Base-by-base conservation (phyloP, 2,113 vertebrate genomes). In the Anser cygnoides region DNA sequence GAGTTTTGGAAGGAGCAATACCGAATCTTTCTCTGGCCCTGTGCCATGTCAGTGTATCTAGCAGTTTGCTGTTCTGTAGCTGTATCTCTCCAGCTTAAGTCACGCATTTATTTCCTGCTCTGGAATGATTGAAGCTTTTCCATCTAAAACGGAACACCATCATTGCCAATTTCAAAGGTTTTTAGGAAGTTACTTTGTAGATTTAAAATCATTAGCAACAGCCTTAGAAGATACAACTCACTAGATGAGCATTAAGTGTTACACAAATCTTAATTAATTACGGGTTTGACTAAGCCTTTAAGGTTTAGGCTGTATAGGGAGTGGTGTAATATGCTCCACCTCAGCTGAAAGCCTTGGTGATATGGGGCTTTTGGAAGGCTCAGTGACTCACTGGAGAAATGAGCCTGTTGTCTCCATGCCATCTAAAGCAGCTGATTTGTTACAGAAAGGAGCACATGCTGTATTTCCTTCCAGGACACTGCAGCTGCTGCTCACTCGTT, bases 101-200 rank as follows among this genome's bases (percentile, higher is more conserved):
- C 87, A 89, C 9, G 67, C 58, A 57, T 73, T 95, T 92, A 87
- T 77, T 94, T 93, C 66, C 59, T 70, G 62, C 87, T 95, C 58
- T 84, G 50, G 11, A 83, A 66, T 33, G 66, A 97, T 87, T 74
- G 93, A 96, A 94, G 92, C 84, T 74, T 93, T 87, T 71, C 71
- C 31, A 12, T 82, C 70, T 92, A 90, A 87, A 59, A 35, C 73
- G 91, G 89, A 89, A 70, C 23, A 87, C 62, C 87, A 33, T 92
- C 94, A 97, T 84, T 92, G 94, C 55, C 81, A 87, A 70, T 97
- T 97, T 94, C 71, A 92, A 92, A 92, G 71, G 74, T 21, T 89
- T 94, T 95, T 89, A 92, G 62, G 84, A 89, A 95, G 50, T 67
- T 57, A 37, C 63, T 92, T 83, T 2, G 0, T 35, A 94, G 87